Evolutionary conservation across 2,888 invertebrate species (phyloP).

Genomic region (Tiliacea citrago): DNA sequence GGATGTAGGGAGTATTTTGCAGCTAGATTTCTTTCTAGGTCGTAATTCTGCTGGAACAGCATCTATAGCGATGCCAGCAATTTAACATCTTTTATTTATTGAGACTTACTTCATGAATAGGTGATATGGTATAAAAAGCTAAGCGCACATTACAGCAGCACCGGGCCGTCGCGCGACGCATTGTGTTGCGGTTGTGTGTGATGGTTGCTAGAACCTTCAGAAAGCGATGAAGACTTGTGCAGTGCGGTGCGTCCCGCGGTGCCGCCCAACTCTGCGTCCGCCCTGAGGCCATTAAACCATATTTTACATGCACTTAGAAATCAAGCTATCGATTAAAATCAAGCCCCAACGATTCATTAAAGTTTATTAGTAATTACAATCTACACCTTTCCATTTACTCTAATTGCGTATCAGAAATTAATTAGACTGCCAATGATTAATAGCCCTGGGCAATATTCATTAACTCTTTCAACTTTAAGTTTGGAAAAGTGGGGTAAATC

Average conservation of each 20-base stretch:
- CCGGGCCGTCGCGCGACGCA: not conserved
- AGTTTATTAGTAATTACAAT: conserved; percentile 1
- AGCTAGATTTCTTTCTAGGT: not conserved
- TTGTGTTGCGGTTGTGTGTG: not conserved
- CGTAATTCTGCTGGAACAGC: not conserved
- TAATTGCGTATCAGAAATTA: conserved; percentile 20
- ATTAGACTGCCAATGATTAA: conserved; percentile 35
- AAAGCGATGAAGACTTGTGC: too few species aligned
- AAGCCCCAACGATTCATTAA: not conserved
- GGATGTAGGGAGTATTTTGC: conserved; percentile 5
- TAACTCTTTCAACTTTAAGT: not conserved
- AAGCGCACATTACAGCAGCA: not conserved
- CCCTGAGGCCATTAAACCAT: too few species aligned
- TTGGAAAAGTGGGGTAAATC: too few species aligned
- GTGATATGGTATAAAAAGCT: not conserved
- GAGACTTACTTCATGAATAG: not conserved
- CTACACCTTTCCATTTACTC: not conserved
- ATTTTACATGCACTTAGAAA: not conserved
- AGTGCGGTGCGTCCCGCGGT: not conserved
- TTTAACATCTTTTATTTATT: not conserved
- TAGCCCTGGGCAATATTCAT: conserved; percentile 4
- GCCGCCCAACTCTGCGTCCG: not conserved
- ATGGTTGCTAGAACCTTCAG: not conserved
- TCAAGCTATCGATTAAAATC: not conserved
- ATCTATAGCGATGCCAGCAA: not conserved